Evolutionary conservation across 2,797 vertebrate genomes (phyloP), one percentile per base, ranked within the genome.

Genomic region (Decapterus maruadsi): DNA sequence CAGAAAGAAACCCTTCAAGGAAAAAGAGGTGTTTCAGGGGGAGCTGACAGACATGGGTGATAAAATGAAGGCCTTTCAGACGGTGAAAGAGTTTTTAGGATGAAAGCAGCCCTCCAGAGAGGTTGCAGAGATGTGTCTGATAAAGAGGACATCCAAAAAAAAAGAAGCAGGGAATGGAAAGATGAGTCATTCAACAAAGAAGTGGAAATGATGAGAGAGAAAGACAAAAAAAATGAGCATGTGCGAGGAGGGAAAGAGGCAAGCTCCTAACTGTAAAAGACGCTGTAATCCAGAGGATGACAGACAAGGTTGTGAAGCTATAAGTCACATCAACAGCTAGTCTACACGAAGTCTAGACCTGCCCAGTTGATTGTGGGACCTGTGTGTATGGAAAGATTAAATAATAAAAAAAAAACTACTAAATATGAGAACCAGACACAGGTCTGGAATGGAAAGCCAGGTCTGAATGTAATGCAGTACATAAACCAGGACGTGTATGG

Each of bases 381-480:
- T 22, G 68, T 58, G 72, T 62, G 73, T 53, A 66, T 82, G 80
- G 84, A 81, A 86, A 89, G 57, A 79, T 80, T 54, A 80, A 85
- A 86, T 81, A 61, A 59, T 71, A 73, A 48, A 63, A 73, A 48
- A 63, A 79, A 78, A 72, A 46, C 26, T n/a, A 50, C 51, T 75
- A 78, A 82, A 85, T 80, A 88, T 78, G 64, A 82, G 82, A 86
- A 87, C 29, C 78, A 90, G 74, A 85, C 72, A 61, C 70, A 43
- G 61, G 60, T 76, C 60, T 72, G 69, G 38, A 72, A 72, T 62
- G 70, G 64, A 83, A 62, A 76, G 29, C 48, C 65, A 51, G 72
- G n/a, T 75, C 64, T 55, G 45, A 53, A 66, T 36, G 45, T 26
- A 31, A 45, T 1, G 46, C 10, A 7, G 56, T 43, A 66, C 61